Base-by-base conservation (phyloP, 2,113 vertebrate genomes). In the Neolamprologus longior region DNA sequence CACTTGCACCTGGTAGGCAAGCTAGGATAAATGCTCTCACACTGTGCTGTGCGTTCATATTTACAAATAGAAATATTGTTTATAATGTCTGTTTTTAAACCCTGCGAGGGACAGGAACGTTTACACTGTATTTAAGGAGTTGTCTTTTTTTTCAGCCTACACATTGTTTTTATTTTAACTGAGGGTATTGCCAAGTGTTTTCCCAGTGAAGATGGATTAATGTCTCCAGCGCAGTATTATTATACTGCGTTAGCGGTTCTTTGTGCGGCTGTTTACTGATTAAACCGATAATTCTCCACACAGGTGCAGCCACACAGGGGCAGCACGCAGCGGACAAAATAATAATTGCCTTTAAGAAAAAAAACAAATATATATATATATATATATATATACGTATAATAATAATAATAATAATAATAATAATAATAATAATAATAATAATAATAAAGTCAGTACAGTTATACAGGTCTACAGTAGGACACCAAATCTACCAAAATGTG, bases 261-360 rank as follows among this genome's bases (percentile, higher is more conserved):
- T 58, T 84, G 78, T 76, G 24, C 84, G 84, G 24, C 71, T 76
- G 71, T 76, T 50, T 19, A 50, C 71, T 91, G 87, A 88, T 85
- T 90, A 84, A 85, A 87, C 86, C 83, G 81, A 87, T 83, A 84
- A 86, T 88, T 89, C 57, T 91, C 91, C 91, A 92, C 92, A 84
- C 24, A 28, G 42, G 14, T 19, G 71, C 71, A 47, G 24, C 71
- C 71, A 76, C 71, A 76, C 40, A 90, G 91, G 91, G 93, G 95
- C 94, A 94, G 90, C 90, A 86, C 55, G 83, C 79, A 80, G 83
- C 31, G 90, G 81, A 17, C 55, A 42, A 45, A 45, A 61, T 81
- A 31, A 45, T n/a, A 17, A 28, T 5, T 76, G 10, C 31, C 28
- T 83, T 78, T 76, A 54, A 58, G 3, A 9, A 55, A 26, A 55